A percentile compares a stretch with the other conserved stretches of the same genome.
phyloP scores from a whole-genome alignment of 2,797 vertebrate genomes.

The Lagocephalus sceleratus region DNA sequence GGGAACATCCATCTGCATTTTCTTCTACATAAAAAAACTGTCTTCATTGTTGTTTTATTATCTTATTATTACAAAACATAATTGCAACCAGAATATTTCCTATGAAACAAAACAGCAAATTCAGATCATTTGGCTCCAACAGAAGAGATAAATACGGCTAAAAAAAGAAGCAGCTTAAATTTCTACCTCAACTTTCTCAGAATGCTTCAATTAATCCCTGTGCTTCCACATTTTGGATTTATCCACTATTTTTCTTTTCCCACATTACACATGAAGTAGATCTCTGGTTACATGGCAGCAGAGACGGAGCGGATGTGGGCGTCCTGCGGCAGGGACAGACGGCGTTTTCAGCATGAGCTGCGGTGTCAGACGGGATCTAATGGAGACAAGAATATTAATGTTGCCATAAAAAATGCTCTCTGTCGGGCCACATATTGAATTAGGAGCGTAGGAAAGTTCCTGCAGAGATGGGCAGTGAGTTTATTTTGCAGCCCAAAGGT shows the following conservation, averaged over 20 bases:
- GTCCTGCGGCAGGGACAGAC: conserved; percentile 28
- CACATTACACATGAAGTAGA: conserved; percentile 32
- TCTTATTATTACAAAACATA: background rate
- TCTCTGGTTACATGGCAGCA: conserved; percentile 46
- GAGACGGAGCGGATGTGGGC: conserved; percentile 52
- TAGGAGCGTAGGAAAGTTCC: conserved; percentile 46
- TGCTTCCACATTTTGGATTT: conserved; percentile 23
- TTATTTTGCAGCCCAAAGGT: conserved; percentile 48
- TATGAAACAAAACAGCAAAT: too few species aligned
- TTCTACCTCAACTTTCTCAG: background rate
- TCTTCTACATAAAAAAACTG: too few species aligned
- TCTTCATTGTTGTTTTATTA: background rate
- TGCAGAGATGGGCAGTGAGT: conserved; percentile 52
- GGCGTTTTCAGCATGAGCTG: conserved; percentile 49
- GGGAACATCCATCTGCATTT: too few species aligned
- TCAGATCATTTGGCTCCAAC: too few species aligned
- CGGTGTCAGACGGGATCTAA: conserved; percentile 52
- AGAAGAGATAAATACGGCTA: too few species aligned
- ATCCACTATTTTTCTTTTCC: conserved; percentile 35
- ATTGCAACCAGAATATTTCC: too few species aligned
- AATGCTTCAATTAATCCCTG: conserved; percentile 6
- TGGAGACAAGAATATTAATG: conserved; percentile 64
- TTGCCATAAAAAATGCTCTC: conserved; percentile 57
- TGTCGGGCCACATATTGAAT: conserved; percentile 58
- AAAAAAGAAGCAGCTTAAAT: conserved; percentile 14